Conservation (phyloP, 2,888 invertebrate genomes). For the Melanargia galathea region DNA sequence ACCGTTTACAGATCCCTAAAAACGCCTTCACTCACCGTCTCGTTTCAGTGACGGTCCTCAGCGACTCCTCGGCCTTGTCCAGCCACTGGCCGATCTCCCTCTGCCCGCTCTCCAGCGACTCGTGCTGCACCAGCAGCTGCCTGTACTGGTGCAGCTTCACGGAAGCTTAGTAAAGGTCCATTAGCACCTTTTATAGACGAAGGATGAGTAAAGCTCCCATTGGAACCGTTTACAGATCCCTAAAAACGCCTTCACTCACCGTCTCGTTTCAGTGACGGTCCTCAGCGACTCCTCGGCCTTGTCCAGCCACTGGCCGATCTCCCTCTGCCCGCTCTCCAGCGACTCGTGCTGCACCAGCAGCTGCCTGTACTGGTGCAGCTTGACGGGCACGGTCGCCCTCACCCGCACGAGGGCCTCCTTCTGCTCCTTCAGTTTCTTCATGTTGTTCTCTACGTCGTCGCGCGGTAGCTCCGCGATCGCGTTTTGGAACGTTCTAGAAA, state of each 20-base stretch:
- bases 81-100: too few species aligned
- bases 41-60: too few species aligned
- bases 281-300: slow-evolving; percentile 89
- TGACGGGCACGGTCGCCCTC: slow-evolving; percentile 90
- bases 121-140: too few species aligned
- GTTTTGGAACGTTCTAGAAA: slow-evolving; percentile 89
- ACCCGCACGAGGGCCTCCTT: slow-evolving; percentile 94
- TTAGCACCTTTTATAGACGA: too few species aligned
- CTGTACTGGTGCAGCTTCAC: too few species aligned
- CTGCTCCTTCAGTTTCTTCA: slow-evolving; percentile 92
- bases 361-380: slow-evolving; percentile 91
- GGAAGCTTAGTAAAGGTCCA: too few species aligned
- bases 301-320: slow-evolving; percentile 93
- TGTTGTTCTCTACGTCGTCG: slow-evolving; percentile 95
- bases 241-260: slow-evolving; percentile 50
- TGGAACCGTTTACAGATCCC: too few species aligned
- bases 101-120: too few species aligned
- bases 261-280: slow-evolving; percentile 62
- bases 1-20: too few species aligned
- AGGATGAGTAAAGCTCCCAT: background rate
- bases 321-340: slow-evolving; percentile 91
- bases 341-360: slow-evolving; percentile 94
- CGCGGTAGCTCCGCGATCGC: slow-evolving; percentile 94
- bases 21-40: too few species aligned
- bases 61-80: too few species aligned